Evolutionary conservation across 2,888 invertebrate species (phyloP).

Genomic region (Andrena marginata): DNA sequence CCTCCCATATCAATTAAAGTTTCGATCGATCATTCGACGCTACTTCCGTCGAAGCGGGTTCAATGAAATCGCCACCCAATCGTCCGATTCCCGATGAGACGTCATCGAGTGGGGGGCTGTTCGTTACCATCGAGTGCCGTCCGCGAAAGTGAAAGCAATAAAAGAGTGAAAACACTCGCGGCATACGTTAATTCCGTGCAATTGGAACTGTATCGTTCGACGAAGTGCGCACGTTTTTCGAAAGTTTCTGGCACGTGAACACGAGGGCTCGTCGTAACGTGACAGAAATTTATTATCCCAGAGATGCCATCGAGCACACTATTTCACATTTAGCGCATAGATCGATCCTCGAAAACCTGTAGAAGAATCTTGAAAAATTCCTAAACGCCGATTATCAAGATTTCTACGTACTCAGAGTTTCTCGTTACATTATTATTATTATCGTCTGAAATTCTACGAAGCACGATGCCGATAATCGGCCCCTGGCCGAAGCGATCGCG

Average conservation of each 20-base stretch:
- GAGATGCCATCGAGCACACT: not conserved
- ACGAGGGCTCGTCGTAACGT: constrained; percentile 10
- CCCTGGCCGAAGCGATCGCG: not conserved
- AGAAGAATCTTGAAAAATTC: no score
- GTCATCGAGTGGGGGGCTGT: constrained; percentile 21
- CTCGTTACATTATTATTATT: no score
- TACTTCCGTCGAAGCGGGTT: not conserved
- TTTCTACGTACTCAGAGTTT: no score
- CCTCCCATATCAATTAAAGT: no score
- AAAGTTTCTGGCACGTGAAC: constrained; percentile 53
- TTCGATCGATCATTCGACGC: not conserved
- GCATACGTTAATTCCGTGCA: constrained; percentile 53
- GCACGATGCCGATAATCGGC: no score
- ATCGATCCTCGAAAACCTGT: no score
- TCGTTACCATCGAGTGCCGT: constrained; percentile 56
- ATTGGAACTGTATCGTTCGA: constrained; percentile 31
- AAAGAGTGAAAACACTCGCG: constrained; percentile 60
- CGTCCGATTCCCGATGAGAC: constrained; percentile 9
- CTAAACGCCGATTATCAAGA: no score
- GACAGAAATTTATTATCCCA: constrained; percentile 26
- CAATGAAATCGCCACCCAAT: not conserved
- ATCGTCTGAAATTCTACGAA: no score
- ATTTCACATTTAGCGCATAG: not conserved
- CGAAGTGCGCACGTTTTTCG: constrained; percentile 46
- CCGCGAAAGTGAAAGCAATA: constrained; percentile 66